phyloP scores from a whole-genome alignment of 2,797 vertebrate species.

The Cuculus canorus region DNA sequence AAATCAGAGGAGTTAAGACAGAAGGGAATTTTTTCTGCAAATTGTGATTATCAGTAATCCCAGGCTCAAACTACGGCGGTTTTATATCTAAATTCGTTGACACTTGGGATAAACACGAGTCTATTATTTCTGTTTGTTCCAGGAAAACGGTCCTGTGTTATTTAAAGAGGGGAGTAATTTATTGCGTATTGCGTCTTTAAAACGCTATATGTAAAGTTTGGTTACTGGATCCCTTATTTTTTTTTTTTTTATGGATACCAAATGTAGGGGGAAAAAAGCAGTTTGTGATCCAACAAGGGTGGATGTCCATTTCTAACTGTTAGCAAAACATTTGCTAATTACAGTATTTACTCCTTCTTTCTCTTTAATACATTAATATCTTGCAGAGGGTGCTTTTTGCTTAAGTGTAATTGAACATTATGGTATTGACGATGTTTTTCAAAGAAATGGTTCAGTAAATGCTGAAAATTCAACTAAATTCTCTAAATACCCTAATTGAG shows the following conservation, averaged over 20 bases:
- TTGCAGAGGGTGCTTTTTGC: not conserved
- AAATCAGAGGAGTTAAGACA: not conserved
- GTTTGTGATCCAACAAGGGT: conserved; percentile 38
- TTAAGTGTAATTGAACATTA: not conserved
- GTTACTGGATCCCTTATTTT: not conserved
- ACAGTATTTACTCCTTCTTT: not conserved
- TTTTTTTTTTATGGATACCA: conserved; percentile 4
- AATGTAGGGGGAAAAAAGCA: conserved; percentile 5
- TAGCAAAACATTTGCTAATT: conserved; percentile 54
- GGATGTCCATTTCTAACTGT: conserved; percentile 48
- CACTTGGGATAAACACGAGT: fast-evolving
- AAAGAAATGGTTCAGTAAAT: not conserved
- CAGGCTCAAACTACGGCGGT: not conserved
- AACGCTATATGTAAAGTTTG: not conserved
- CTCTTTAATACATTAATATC: not conserved
- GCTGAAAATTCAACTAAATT: not conserved
- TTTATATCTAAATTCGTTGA: not conserved
- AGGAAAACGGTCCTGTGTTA: not conserved
- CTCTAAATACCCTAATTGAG: not conserved
- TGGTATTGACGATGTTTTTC: not conserved
- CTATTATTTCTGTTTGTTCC: not conserved
- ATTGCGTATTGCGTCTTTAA: conserved; percentile 3
- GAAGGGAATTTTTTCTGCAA: not conserved
- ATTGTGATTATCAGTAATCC: not conserved
- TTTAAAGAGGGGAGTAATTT: not conserved